Conservation (phyloP, 2,797 vertebrate species). For the Microcaecilia unicolor region DNA sequence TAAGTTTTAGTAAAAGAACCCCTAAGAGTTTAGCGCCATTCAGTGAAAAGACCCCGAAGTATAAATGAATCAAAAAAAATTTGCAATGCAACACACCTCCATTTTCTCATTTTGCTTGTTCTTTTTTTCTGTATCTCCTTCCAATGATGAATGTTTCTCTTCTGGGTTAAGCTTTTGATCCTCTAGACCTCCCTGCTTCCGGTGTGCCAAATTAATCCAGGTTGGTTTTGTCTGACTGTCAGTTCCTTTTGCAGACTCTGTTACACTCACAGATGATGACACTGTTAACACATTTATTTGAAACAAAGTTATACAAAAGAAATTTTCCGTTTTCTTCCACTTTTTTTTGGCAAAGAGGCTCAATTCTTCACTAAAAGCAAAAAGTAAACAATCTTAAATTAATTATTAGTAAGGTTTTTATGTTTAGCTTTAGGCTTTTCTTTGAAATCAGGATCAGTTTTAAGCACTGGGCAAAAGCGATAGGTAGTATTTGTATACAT, state of each 20-base stretch:
- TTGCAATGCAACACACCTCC: conserved; percentile 40
- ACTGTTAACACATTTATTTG: conserved; percentile 47
- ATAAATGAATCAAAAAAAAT: no score
- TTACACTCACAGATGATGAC: conserved; percentile 7
- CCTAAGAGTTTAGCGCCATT: no score
- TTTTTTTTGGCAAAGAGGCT: no score
- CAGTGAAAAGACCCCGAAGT: no score
- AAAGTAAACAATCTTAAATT: no score
- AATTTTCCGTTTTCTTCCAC: background rate
- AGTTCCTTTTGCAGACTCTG: conserved; percentile 20
- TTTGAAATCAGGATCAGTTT: no score
- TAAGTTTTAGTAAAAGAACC: no score
- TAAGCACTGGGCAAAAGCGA: no score
- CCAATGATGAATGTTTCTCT: conserved; percentile 28
- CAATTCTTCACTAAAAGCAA: no score
- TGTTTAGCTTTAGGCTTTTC: no score
- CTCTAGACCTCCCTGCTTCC: conserved; percentile 71
- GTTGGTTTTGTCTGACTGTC: conserved; percentile 49
- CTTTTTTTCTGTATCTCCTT: conserved; percentile 38
- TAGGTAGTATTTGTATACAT: no score
- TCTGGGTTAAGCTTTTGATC: conserved; percentile 61
- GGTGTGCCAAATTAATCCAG: conserved; percentile 79
- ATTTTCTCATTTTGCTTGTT: conserved; percentile 28
- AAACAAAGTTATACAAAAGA: conserved; percentile 12
- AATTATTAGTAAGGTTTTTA: no score